Evolutionary conservation across 2,797 vertebrate species (phyloP).

Genomic region (Telmatherina bonti): DNA sequence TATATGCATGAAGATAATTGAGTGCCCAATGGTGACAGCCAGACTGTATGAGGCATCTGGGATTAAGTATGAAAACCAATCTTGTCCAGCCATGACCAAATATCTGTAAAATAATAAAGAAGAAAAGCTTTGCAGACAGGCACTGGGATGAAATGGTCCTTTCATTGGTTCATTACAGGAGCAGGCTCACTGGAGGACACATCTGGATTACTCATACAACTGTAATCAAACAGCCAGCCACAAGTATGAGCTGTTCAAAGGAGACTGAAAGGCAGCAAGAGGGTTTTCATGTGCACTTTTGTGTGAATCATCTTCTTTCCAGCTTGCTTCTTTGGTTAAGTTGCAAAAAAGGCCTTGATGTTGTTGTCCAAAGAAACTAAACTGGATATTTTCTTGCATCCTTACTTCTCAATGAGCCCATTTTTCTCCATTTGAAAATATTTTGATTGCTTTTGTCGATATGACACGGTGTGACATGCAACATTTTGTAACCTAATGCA

Average conservation of each 20-base stretch:
- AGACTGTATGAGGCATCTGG: constrained; percentile 62
- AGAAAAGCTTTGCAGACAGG: constrained; percentile 61
- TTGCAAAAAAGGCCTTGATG: constrained; percentile 13
- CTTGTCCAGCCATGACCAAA: constrained; percentile 59
- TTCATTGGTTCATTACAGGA: constrained; percentile 69
- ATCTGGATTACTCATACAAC: constrained; percentile 74
- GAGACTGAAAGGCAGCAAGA: constrained; percentile 28
- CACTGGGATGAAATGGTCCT: constrained; percentile 56
- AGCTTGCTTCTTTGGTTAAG: constrained; percentile 3
- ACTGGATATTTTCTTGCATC: constrained; percentile 23
- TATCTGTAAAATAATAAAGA: constrained; percentile 67
- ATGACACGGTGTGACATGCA: constrained; percentile 7
- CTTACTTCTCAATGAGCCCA: background rate
- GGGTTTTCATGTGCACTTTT: background rate
- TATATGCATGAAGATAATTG: constrained; percentile 15
- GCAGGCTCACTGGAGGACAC: constrained; percentile 60
- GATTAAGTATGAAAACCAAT: constrained; percentile 68
- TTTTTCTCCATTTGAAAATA: constrained; percentile 15
- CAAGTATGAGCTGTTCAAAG: constrained; percentile 5
- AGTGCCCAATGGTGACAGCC: constrained; percentile 35
- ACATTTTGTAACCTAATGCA: background rate
- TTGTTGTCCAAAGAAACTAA: constrained; percentile 28
- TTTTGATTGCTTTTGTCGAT: constrained; percentile 32
- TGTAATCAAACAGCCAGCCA: constrained; percentile 68
- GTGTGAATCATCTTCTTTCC: constrained; percentile 5